Evolutionary conservation across 2,888 invertebrate species (phyloP).

Genomic region (Phania funesta): DNA sequence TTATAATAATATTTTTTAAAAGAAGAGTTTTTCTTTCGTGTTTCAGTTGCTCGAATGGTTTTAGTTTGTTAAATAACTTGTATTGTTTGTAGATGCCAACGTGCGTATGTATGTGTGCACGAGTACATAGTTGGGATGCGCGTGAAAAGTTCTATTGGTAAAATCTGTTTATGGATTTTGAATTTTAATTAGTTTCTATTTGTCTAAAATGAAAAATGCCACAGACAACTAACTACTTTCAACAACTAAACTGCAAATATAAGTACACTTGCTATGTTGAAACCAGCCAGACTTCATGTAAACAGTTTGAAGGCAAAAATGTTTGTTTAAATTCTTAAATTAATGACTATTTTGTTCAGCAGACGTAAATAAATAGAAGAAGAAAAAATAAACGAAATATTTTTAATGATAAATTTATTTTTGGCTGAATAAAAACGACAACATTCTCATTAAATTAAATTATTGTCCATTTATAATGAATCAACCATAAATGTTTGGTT

Average conservation of each 20-base stretch:
- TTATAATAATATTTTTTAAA: conserved; percentile 5
- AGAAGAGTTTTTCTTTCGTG: conserved; percentile 35
- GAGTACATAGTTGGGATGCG: conserved; percentile 66
- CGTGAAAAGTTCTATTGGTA: conserved; percentile 79
- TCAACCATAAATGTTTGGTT: conserved; percentile 57
- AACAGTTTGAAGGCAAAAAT: conserved; percentile 3
- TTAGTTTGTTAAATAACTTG: conserved; percentile 35
- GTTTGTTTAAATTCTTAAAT: conserved; percentile 39
- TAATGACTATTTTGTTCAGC: conserved; percentile 34
- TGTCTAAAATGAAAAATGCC: conserved; percentile 47
- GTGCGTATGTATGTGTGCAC: not conserved
- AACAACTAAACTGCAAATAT: not conserved
- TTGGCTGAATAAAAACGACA: conserved; percentile 45
- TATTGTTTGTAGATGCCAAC: not conserved
- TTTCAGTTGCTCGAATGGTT: not conserved
- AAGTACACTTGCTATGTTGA: not conserved
- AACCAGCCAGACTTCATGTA: conserved; percentile 8
- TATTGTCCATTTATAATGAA: conserved; percentile 62
- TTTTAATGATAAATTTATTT: conserved; percentile 51
- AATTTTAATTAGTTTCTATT: conserved; percentile 79
- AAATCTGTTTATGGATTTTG: conserved; percentile 80
- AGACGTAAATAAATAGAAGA: not conserved
- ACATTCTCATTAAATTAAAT: conserved; percentile 64
- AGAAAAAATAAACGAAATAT: not conserved
- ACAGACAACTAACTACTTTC: conserved; percentile 2